These are phyloP conservation scores for Paragorgia papillata DNA, from an alignment of 92 coral and sea anemone genomes.

Conservation along the genomic window DNA sequence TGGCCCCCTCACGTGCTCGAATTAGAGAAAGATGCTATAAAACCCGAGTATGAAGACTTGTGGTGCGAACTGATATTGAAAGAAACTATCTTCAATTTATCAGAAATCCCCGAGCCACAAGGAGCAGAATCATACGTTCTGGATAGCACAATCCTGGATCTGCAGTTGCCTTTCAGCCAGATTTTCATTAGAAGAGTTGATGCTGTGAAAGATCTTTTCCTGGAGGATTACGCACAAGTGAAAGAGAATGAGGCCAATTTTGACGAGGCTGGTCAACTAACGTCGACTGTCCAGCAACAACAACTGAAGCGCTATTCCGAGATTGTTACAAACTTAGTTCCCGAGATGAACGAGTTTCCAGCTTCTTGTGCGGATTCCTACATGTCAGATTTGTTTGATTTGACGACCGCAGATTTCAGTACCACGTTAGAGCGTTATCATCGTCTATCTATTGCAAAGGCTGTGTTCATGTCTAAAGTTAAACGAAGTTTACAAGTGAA, in stretches of 20 bases:
- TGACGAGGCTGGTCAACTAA: conserved; percentile 67
- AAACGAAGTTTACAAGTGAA: conserved; percentile 34
- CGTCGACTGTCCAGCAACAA: conserved; percentile 29
- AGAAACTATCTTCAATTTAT: conserved; percentile 46
- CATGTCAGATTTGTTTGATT: conserved; percentile 80
- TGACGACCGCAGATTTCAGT: conserved; percentile 65
- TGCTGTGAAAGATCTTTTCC: conserved; percentile 61
- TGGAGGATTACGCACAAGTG: conserved; percentile 69
- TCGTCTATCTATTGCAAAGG: conserved; percentile 69
- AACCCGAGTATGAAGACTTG: neutral
- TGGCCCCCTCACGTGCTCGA: conserved; percentile 59
- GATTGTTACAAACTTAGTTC: conserved; percentile 62
- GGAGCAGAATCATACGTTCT: conserved; percentile 57
- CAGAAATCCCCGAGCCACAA: conserved; percentile 58
- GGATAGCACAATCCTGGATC: conserved; percentile 45
- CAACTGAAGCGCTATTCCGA: conserved; percentile 58
- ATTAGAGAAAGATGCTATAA: conserved; percentile 30
- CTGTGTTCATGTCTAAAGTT: conserved; percentile 61
- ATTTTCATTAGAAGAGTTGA: conserved; percentile 73
- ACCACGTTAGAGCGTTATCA: conserved; percentile 46
- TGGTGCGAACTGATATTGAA: conserved; percentile 41
- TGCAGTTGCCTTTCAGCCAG: conserved; percentile 70
- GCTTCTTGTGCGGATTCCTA: conserved; percentile 35
- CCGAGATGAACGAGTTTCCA: conserved; percentile 49
- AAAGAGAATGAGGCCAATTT: conserved; percentile 64